phyloP scores from a whole-genome alignment of 2,888 invertebrate genomes.

The Gortyna flavago region DNA sequence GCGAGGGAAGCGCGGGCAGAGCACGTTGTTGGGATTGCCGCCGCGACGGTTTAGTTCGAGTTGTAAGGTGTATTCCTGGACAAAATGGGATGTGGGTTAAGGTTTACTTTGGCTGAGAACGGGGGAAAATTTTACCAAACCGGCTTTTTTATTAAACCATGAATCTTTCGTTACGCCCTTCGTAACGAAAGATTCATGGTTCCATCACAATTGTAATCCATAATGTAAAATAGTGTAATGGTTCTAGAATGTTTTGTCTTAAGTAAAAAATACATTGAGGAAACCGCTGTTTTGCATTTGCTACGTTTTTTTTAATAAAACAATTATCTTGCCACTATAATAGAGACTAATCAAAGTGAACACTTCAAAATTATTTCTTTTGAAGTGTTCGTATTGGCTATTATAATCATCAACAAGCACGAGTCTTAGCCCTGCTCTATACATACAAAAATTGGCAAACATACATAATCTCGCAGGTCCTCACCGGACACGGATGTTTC shows the following conservation, averaged over 20 bases:
- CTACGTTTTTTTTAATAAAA: neutral
- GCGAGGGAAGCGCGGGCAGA: constrained; percentile 96
- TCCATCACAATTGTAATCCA: too few relatives aligned
- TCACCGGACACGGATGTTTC: too few relatives aligned
- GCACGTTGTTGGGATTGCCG: constrained; percentile 90
- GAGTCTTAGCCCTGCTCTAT: neutral
- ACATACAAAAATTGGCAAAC: neutral
- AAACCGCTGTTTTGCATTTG: neutral
- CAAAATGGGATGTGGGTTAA: neutral
- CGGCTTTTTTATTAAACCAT: neutral
- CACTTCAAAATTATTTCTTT: too few relatives aligned
- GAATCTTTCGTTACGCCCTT: neutral
- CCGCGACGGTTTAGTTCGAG: constrained; percentile 90
- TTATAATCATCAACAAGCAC: neutral
- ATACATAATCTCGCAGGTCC: neutral
- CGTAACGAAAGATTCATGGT: too few relatives aligned
- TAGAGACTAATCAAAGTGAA: neutral
- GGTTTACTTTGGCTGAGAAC: neutral
- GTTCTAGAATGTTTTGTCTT: neutral
- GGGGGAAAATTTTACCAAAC: neutral
- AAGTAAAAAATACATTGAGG: too few relatives aligned
- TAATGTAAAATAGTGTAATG: too few relatives aligned
- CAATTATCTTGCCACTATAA: neutral
- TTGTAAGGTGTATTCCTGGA: constrained; percentile 92
- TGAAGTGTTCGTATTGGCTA: too few relatives aligned